Base-by-base conservation (phyloP, 1,140 invertebrate species). In the Bilobella aurantiaca region DNA sequence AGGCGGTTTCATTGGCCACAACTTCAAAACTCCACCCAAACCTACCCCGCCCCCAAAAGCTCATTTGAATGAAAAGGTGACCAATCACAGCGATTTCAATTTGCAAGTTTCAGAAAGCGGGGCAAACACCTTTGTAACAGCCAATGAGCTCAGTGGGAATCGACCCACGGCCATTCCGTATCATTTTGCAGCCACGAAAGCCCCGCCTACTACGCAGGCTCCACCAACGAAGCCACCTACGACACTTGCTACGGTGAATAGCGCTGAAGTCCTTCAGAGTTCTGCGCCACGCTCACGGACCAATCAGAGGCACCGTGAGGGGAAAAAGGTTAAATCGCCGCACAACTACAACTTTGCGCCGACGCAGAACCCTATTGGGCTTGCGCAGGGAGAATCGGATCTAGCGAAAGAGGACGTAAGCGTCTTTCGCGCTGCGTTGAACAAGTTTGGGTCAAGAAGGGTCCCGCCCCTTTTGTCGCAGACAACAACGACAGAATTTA, bases 71-170 rank as follows among this genome's bases (percentile, higher is more conserved):
- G n/a, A n/a, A n/a, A n/a, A n/a, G n/a, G n/a, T n/a, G n/a, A n/a
- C n/a, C n/a, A n/a, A n/a, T n/a, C n/a, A n/a, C n/a, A n/a, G n/a
- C n/a, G n/a, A n/a, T n/a, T n/a, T n/a, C n/a, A n/a, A n/a, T n/a
- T n/a, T 42, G 18, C 8, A 42, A 42, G 8, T 42, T 42, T 42
- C 34, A 42, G 34, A 8, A 8, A 42, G 34, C 34, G 34, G 34
- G 49, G 8, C 49, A 53, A 53, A 53, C 8, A 42, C 57, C 18
- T 58, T 67, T 21, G 31, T 70, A 12, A 73, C 71, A 0, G 71
- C 71, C 3, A 69, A 73, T 60, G 63, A 70, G 62, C 62, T 73
- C 16, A 67, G 71, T 30, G 69, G 69, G 37, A 70, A 70, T 64
- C 61, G 71, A 16, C 71, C 71, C 1, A 73, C 71, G 8, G 25